Percentiles rank a stretch among this genome's conserved stretches.
Conservation (phyloP, 2,888 invertebrate genomes). For the Zygothrica quintamaculata region DNA sequence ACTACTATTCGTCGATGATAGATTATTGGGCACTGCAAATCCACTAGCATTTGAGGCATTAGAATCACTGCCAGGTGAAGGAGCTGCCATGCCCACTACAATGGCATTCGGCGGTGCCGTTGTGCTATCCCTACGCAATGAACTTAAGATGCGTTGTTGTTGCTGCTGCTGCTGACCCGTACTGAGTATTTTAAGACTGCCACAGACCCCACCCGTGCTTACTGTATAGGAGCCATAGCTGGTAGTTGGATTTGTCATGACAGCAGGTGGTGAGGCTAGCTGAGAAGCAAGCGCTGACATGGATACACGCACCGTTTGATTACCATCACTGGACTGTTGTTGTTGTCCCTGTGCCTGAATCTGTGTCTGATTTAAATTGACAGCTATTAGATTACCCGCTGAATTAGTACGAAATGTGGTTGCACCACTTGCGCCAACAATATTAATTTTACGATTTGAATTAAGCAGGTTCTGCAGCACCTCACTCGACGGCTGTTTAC, state of each 20-base stretch:
- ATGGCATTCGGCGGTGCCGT: constrained; percentile 82
- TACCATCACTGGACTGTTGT: constrained; percentile 50
- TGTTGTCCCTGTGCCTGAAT: constrained; percentile 53
- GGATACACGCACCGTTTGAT: constrained; percentile 84
- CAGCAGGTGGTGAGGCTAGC: constrained; percentile 84
- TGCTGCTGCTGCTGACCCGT: constrained; percentile 75
- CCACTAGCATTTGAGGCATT: constrained; percentile 85
- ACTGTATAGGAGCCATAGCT: constrained; percentile 81
- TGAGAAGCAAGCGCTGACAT: constrained; percentile 85
- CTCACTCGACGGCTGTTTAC: constrained; percentile 82
- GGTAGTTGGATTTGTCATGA: constrained; percentile 83
- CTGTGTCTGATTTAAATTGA: constrained; percentile 60
- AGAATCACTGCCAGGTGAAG: constrained; percentile 84
- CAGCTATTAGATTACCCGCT: constrained; percentile 83
- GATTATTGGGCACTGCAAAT: constrained; percentile 86
- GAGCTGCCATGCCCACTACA: constrained; percentile 85
- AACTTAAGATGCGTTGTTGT: constrained; percentile 83
- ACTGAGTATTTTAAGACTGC: constrained; percentile 77
- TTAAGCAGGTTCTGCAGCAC: constrained; percentile 83
- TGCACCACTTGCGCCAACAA: constrained; percentile 71
- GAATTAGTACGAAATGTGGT: constrained; percentile 81
- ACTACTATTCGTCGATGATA: constrained; percentile 48
- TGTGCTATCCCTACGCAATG: constrained; percentile 84
- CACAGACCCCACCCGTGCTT: constrained; percentile 63
- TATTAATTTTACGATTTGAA: constrained; percentile 82